These are phyloP conservation scores for Dromius quadrimaculatus DNA, from an alignment of 2,888 invertebrate genomes.

Conservation along the genomic window DNA sequence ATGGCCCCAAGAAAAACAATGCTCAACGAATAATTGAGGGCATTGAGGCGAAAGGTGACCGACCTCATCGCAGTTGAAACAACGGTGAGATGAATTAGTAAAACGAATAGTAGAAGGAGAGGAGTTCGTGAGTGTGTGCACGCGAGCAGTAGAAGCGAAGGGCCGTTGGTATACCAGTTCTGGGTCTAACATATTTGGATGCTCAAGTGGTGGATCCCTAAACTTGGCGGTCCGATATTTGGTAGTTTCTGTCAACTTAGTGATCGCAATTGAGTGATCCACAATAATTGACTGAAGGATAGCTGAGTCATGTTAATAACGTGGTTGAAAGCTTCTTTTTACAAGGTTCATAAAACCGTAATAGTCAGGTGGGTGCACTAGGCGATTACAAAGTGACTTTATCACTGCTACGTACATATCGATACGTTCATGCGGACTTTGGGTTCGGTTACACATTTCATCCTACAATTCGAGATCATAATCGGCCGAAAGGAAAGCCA, in stretches of 20 bases:
- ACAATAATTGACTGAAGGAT: neutral
- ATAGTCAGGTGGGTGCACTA: neutral
- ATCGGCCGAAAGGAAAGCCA: neutral
- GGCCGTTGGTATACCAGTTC: neutral
- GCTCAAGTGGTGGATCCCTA: neutral
- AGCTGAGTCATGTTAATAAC: neutral
- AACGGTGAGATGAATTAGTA: too few relatives aligned
- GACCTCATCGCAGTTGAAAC: neutral
- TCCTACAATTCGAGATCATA: neutral
- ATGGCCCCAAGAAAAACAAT: neutral
- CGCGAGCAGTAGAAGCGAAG: neutral
- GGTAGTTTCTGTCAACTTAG: neutral
- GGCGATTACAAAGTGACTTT: too few relatives aligned
- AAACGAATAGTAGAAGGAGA: neutral
- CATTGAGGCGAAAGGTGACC: neutral
- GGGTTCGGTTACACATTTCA: too few relatives aligned
- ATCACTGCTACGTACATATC: neutral
- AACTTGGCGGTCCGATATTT: neutral
- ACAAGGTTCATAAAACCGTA: neutral
- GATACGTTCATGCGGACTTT: neutral
- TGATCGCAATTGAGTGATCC: neutral
- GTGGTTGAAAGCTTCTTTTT: neutral
- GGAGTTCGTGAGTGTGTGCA: neutral
- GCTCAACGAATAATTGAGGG: neutral
- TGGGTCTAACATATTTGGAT: neutral